phyloP scores from a whole-genome alignment of 2,113 vertebrate species.

The Clupea harengus region DNA sequence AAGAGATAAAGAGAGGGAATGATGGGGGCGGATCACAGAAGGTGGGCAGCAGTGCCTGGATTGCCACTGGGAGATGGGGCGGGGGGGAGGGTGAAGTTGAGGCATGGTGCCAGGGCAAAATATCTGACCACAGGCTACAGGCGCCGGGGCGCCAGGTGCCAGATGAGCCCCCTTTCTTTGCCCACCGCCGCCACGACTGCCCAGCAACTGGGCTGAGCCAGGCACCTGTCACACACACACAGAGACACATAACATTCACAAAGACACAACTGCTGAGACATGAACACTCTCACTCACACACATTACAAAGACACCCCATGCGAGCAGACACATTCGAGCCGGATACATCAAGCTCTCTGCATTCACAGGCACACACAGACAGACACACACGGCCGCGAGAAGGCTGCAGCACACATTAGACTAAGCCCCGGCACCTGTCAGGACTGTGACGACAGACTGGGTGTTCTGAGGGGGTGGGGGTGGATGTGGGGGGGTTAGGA shows the following conservation, averaged over 20 bases:
- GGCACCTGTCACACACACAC: conserved; percentile 63
- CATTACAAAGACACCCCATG: background rate
- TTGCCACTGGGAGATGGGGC: background rate
- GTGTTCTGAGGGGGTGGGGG: background rate
- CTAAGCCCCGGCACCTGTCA: conserved; percentile 64
- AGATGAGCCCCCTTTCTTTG: conserved; percentile 66
- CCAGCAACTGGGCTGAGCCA: conserved; percentile 58
- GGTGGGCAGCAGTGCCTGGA: background rate
- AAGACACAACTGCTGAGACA: conserved; percentile 4
- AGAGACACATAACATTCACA: background rate
- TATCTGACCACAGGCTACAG: conserved; percentile 58
- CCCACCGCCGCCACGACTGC: conserved; percentile 51
- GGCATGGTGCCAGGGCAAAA: conserved; percentile 64
- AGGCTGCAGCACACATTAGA: conserved; percentile 24
- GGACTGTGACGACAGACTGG: conserved; percentile 42
- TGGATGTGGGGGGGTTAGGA: background rate
- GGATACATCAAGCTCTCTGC: conserved; percentile 14
- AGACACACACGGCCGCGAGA: background rate
- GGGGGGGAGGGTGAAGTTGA: conserved; percentile 10
- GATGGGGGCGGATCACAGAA: background rate
- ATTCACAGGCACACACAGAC: background rate
- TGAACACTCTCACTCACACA: conserved; percentile 20
- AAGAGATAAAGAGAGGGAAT: background rate
- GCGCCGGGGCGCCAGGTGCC: conserved; percentile 56
- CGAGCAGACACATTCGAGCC: background rate